A percentile compares a stretch with the other conserved stretches of the same genome.
These are phyloP conservation scores for Drosophila asahinai DNA, from an alignment of 1,140 invertebrate genomes.

Conservation along the genomic window DNA sequence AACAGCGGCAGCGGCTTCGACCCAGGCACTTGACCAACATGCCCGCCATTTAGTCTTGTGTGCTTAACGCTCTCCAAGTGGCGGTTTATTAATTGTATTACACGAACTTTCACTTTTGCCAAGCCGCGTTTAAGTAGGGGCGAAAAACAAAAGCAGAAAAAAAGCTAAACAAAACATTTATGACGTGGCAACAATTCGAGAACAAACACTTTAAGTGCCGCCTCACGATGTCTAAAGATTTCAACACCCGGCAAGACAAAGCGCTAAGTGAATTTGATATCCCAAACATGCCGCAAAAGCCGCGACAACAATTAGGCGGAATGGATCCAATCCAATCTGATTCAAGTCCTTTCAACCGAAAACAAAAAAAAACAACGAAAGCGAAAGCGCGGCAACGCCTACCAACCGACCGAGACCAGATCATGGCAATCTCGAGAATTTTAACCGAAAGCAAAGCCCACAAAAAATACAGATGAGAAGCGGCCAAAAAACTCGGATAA, in stretches of 20 bases:
- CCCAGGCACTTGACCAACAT: slow-evolving; percentile 45
- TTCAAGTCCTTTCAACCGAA: slow-evolving; percentile 68
- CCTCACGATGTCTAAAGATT: slow-evolving; percentile 63
- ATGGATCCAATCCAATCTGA: slow-evolving; percentile 25
- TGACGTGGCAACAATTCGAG: slow-evolving; percentile 69
- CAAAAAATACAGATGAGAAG: slow-evolving; percentile 22
- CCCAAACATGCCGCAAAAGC: slow-evolving; percentile 51
- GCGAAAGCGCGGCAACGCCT: slow-evolving; percentile 64
- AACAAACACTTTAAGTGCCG: slow-evolving; percentile 60
- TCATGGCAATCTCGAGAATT: slow-evolving; percentile 55
- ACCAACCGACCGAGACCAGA: slow-evolving; percentile 15
- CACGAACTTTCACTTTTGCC: slow-evolving; percentile 75
- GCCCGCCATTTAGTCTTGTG: slow-evolving; percentile 60
- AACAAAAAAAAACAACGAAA: slow-evolving; percentile 18
- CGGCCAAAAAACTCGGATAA: slow-evolving; percentile 38
- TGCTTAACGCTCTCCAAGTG: slow-evolving; percentile 68
- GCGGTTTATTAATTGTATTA: slow-evolving; percentile 76
- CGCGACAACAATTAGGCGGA: slow-evolving; percentile 72
- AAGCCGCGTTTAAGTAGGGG: slow-evolving; percentile 5
- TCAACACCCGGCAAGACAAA: slow-evolving; percentile 50
- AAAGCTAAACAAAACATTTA: slow-evolving; percentile 47
- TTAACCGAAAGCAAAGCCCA: slow-evolving; percentile 11
- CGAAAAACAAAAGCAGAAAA: slow-evolving; percentile 14
- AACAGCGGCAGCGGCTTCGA: slow-evolving; percentile 19
- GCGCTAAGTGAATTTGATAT: slow-evolving; percentile 66